A percentile compares a stretch with the other conserved stretches of the same genome.
phyloP scores from a whole-genome alignment of 1,140 invertebrate genomes.

The Drosophila micromelanica region DNA sequence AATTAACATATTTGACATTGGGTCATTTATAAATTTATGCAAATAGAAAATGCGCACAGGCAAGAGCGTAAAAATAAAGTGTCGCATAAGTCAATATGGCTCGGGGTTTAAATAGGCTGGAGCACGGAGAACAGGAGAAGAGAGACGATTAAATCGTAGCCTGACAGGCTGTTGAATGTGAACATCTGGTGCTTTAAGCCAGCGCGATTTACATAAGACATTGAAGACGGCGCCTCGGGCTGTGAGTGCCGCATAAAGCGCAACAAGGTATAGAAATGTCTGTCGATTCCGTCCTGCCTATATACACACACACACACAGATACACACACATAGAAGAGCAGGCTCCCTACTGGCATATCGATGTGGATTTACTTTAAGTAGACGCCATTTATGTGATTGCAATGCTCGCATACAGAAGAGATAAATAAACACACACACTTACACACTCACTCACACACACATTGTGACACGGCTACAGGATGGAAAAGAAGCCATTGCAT shows the following conservation, averaged over 20 bases:
- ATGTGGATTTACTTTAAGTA: slow-evolving; percentile 34
- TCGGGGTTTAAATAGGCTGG: slow-evolving; percentile 5
- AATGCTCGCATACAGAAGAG: slow-evolving; percentile 29
- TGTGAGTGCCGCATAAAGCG: slow-evolving; percentile 16
- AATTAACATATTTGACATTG: slow-evolving; percentile 52
- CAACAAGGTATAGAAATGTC: slow-evolving; percentile 33
- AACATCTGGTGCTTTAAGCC: slow-evolving; percentile 36
- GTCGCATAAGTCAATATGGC: slow-evolving; percentile 46
- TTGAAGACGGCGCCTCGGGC: slow-evolving; percentile 8
- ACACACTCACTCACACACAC: neutral
- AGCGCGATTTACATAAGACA: slow-evolving; percentile 46
- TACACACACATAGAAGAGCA: neutral
- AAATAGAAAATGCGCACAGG: slow-evolving; percentile 22
- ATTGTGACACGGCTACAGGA: neutral
- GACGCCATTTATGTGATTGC: slow-evolving; percentile 47
- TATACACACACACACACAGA: neutral
- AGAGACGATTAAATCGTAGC: neutral
- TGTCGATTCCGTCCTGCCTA: neutral
- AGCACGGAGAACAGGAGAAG: neutral
- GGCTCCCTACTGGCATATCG: slow-evolving; percentile 17
- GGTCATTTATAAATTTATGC: slow-evolving; percentile 29
- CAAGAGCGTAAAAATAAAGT: slow-evolving; percentile 60
- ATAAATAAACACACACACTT: slow-evolving; percentile 7
- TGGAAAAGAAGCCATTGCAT: neutral
- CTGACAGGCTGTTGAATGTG: slow-evolving; percentile 29